A percentile compares a stretch with the other conserved stretches of the same genome.
Evolutionary conservation across 2,888 invertebrate species (phyloP).

Genomic region (Agonopterix arenella): DNA sequence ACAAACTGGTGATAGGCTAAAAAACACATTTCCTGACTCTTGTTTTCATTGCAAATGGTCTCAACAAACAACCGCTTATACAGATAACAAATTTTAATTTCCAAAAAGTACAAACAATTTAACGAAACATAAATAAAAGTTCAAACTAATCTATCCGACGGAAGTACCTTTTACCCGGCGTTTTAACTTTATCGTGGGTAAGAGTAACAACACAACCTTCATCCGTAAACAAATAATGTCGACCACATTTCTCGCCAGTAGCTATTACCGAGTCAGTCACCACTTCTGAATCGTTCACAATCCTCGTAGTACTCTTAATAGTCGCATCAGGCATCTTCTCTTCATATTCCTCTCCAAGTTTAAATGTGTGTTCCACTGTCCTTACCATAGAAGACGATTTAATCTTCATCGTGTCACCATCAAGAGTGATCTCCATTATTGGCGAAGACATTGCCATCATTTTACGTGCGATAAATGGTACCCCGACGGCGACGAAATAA

Average conservation of each 20-base stretch:
- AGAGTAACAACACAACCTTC: conserved; percentile 63
- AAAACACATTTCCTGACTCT: no score
- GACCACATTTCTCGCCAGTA: conserved; percentile 45
- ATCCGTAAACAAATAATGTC: conserved; percentile 57
- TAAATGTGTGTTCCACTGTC: conserved; percentile 73
- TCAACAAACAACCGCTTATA: no score
- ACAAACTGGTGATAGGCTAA: no score
- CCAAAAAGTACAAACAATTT: no score
- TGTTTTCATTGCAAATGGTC: no score
- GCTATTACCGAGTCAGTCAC: conserved; percentile 58
- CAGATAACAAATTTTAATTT: no score
- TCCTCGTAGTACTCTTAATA: conserved; percentile 72
- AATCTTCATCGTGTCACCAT: conserved; percentile 76
- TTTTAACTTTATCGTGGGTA: conserved; percentile 61
- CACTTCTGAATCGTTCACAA: conserved; percentile 68
- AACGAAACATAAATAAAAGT: no score
- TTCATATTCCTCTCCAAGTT: conserved; percentile 79
- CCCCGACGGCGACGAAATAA: conserved; percentile 54
- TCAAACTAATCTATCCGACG: conserved; percentile 34
- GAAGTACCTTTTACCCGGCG: conserved; percentile 70
- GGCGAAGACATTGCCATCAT: conserved; percentile 80
- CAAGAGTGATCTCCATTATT: conserved; percentile 72
- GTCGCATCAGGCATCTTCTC: conserved; percentile 77
- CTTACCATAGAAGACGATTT: conserved; percentile 75
- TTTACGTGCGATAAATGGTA: conserved; percentile 80